Conservation (phyloP, 2,888 invertebrate species). For the Hybos culiciformis region DNA sequence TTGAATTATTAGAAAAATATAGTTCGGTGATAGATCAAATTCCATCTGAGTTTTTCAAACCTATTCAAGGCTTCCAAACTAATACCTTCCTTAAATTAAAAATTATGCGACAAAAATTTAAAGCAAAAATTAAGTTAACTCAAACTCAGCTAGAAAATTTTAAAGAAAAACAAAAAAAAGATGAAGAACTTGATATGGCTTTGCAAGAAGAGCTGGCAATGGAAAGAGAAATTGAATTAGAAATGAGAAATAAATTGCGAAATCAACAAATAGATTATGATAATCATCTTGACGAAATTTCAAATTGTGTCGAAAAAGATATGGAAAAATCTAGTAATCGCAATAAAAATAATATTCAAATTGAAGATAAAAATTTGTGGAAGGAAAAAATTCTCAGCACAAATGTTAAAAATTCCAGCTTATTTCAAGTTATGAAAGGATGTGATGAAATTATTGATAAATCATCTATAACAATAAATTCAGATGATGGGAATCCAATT, state of each 20-base stretch:
- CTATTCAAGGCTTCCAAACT: slow-evolving; percentile 46
- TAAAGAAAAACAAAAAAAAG: slow-evolving; percentile 8
- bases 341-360: too few species aligned
- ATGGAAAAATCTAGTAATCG: too few species aligned
- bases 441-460: too few species aligned
- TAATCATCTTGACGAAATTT: too few species aligned
- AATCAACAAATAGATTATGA: too few species aligned
- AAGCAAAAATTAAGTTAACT: slow-evolving; percentile 39
- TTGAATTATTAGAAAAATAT: slow-evolving; percentile 49
- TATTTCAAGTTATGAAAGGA: too few species aligned
- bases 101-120: slow-evolving; percentile 44
- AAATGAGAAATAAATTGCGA: slow-evolving; percentile 1
- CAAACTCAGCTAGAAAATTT: slow-evolving; percentile 21
- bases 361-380: too few species aligned
- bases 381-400: too few species aligned
- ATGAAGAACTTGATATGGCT: slow-evolving; percentile 8
- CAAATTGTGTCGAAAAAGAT: too few species aligned
- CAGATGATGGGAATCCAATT: background rate
- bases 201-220: slow-evolving; percentile 19
- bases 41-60: slow-evolving; percentile 44
- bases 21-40: slow-evolving; percentile 48
- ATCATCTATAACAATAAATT: too few species aligned
- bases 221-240: slow-evolving; percentile 18
- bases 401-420: too few species aligned
- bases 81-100: slow-evolving; percentile 43